Evolutionary conservation across 1,140 invertebrate species (phyloP).

Genomic region (Ctenoplectra terminalis): DNA sequence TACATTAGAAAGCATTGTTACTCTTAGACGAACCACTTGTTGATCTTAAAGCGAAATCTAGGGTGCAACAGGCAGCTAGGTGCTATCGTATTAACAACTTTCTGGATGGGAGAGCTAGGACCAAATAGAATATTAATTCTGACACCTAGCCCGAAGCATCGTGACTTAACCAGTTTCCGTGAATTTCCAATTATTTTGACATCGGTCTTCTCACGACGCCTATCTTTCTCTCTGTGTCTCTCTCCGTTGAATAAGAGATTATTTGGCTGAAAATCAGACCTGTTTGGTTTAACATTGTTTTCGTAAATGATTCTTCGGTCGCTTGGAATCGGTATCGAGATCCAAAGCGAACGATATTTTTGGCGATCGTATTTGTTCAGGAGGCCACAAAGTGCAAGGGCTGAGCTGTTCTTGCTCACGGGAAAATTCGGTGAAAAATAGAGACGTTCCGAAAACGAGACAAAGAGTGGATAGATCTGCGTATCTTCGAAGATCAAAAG

Average conservation of each 20-base stretch:
- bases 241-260: background rate
- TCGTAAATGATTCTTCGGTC: background rate
- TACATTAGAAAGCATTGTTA: constrained; percentile 69
- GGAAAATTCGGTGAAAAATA: constrained; percentile 27
- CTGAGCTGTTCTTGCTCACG: background rate
- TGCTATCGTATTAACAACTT: constrained; percentile 64
- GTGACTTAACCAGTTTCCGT: background rate
- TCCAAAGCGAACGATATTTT: constrained; percentile 12
- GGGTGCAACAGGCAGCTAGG: constrained; percentile 60
- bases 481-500: background rate
- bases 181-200: background rate
- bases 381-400: background rate
- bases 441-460: background rate
- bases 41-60: constrained; percentile 64
- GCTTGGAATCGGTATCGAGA: background rate
- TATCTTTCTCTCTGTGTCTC: background rate
- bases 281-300: background rate
- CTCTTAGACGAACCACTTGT: constrained; percentile 73
- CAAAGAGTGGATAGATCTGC: constrained; percentile 13
- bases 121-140: constrained; percentile 47
- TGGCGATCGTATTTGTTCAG: background rate
- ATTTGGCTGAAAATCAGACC: background rate
- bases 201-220: background rate
- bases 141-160: constrained; percentile 12
- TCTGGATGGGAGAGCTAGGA: constrained; percentile 18